Percentiles rank a stretch among this genome's conserved stretches.
Conservation (phyloP, 1,140 invertebrate species). For the Drosophila ambigua region DNA sequence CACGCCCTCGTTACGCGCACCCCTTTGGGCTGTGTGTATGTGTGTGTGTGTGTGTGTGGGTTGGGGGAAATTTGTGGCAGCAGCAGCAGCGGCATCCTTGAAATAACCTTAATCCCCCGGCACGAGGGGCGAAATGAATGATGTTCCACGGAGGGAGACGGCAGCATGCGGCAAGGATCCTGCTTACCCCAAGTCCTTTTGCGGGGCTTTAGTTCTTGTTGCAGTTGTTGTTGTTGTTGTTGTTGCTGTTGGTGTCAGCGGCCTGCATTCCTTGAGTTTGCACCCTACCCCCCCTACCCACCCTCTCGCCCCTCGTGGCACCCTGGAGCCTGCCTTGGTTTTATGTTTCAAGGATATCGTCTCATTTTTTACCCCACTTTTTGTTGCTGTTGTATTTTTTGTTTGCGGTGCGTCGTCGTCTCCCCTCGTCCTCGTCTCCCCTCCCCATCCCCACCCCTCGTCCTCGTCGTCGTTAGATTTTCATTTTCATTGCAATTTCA, state of each 20-base stretch:
- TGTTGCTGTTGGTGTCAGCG: slow-evolving; percentile 39
- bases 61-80: slow-evolving; percentile 12
- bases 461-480: slow-evolving; percentile 69
- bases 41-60: not conserved
- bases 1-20: too few relatives aligned
- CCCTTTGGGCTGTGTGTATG: not conserved
- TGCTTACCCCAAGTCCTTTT: too few relatives aligned
- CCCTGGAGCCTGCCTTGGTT: slow-evolving; percentile 19
- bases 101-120: slow-evolving; percentile 82
- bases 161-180: not conserved
- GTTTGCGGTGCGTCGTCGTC: slow-evolving; percentile 18
- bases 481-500: slow-evolving; percentile 82
- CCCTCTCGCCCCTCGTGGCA: not conserved
- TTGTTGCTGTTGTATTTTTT: slow-evolving; percentile 4
- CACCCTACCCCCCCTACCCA: not conserved
- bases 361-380: slow-evolving; percentile 72
- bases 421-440: slow-evolving; percentile 1
- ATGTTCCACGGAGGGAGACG: slow-evolving; percentile 58
- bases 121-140: slow-evolving; percentile 79
- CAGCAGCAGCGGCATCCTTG: slow-evolving; percentile 70
- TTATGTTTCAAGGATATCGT: slow-evolving; percentile 77
- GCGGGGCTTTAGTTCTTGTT: too few relatives aligned
- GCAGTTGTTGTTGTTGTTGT: not conserved
- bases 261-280: slow-evolving; percentile 52
- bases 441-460: too few relatives aligned